Base-by-base conservation (phyloP, 2,888 invertebrate genomes). In the Lathronympha strigana region DNA sequence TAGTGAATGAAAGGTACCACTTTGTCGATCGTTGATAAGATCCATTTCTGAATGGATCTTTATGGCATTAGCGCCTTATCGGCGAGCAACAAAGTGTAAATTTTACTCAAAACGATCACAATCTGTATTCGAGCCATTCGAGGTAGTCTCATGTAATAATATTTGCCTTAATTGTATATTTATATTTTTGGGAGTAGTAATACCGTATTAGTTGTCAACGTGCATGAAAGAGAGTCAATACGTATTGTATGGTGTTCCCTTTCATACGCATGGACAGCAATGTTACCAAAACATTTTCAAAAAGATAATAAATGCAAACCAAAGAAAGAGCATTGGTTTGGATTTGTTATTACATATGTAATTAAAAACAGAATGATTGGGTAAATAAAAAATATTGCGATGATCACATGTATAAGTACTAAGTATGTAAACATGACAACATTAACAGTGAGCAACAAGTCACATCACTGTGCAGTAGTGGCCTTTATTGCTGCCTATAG, bases 381-480 rank as follows among this genome's bases (percentile, higher is more conserved):
- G 6, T 19, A 55, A 17, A 17, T 40, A 13, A n/a, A 23, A 8
- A 54, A 15, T 54, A 11, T 40, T 40, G 28, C 17, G 11, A 40
- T 54, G 25, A 17, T 38, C n/a, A n/a, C 11, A 25, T 55, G 25
- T 8, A 21, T 43, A 33, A 2, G 25, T 43, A 31, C 11, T 17
- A 51, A 13, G 33, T 40, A 25, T 28, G 17, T 40, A 40, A 6
- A n/a, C 6, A 55, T 17, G 19, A 13, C 1, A 28, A 40, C 53
- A 17, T n/a, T 55, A 58, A 51, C 51, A 58, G 17, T 43, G 45
- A 64, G 58, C 64, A 64, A 64, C 64, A 64, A 64, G 58, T 60
- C 33, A 43, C 36, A 64, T 28, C 15, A 45, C 25, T 17, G 45
- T 25, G 36, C 15, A 53, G 36, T 45, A 19, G 43, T 43, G 11